Evolutionary conservation across 2,797 vertebrate species (phyloP).

Genomic region (Melanotaenia boesemani): DNA sequence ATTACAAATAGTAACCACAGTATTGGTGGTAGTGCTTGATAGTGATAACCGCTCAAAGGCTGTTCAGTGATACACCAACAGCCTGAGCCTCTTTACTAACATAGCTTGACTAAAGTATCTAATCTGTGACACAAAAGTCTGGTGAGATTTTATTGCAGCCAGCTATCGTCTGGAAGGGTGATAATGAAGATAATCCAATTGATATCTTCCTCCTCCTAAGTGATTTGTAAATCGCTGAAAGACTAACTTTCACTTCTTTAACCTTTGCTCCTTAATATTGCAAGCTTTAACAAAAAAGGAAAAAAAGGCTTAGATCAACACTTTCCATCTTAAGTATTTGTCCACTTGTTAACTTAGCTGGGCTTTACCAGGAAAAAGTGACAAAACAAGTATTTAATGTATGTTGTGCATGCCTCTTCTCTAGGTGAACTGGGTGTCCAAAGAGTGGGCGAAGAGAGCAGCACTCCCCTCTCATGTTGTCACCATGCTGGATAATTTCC

Average conservation of each 20-base stretch:
- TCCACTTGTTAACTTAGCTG: not conserved
- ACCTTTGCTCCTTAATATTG: conserved; percentile 2
- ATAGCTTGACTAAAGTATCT: not conserved
- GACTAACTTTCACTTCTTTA: not conserved
- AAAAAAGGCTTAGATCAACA: not conserved
- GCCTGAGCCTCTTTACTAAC: not conserved
- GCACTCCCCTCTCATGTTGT: conserved; percentile 96
- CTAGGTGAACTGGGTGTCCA: conserved; percentile 93
- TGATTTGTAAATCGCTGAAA: not conserved
- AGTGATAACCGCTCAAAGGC: not conserved
- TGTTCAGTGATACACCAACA: not conserved
- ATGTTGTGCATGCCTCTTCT: not conserved
- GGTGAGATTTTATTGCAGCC: conserved; percentile 19
- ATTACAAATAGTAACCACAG: not conserved
- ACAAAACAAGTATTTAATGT: not conserved
- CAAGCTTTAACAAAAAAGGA: not conserved
- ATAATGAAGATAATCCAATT: conserved; percentile 19
- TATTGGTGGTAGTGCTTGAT: not conserved
- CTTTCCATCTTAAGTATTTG: not conserved
- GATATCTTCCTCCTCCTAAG: conserved; percentile 7
- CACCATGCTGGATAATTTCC: conserved; percentile 98
- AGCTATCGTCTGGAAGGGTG: conserved; percentile 8
- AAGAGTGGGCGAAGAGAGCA: conserved; percentile 95
- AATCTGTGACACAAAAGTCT: not conserved
- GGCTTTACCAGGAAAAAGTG: not conserved